Base-by-base conservation (phyloP, 2,797 vertebrate species). In the Pogonophryne albipinna region DNA sequence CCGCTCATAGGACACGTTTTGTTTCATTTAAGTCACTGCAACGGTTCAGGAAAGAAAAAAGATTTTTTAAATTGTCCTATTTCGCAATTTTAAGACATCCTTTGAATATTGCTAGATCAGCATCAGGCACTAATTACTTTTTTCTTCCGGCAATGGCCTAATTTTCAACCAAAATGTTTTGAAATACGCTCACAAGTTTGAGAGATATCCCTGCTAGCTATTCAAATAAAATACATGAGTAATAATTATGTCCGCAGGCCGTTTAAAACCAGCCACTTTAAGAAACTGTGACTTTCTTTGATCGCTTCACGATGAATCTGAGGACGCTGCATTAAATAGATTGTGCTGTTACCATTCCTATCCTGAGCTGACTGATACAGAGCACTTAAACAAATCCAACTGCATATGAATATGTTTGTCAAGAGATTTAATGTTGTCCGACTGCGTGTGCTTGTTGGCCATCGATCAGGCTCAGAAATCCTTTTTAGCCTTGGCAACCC, bases 41-140 rank as follows among this genome's bases (percentile, higher is more conserved):
- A 58, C 19, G 59, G 6, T 42, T 57, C 11, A 44, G 49, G 8
- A 51, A 12, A 45, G 23, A 16, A n/a, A 62, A 23, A 45, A 9
- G 10, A 5, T 12, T n/a, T 10, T 34, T 27, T 10, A 52, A 15
- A 45, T 65, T 31, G 19, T 7, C 15, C 15, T 34, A 65, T 63
- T 45, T 68, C 66, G 53, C 79, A 69, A 56, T 41, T n/a, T 71
- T 53, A n/a, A 56, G 23, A 74, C 68, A 70, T 69, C 34, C 59
- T 73, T 73, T 72, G 34, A 73, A 78, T 76, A 66, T 38, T 65
- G 51, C 72, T 74, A 23, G n/a, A 74, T 86, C 80, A 75, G 82
- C 72, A 75, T 58, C 71, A 75, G 46, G 67, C 56, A 44, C 38
- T 78, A 60, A 82, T 77, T 67, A 68, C 16, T 56, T 49, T 59